A percentile compares a stretch with the other conserved stretches of the same genome.
These are phyloP conservation scores for Syngnathus typhle DNA, from an alignment of 2,113 vertebrate species.

Conservation along the genomic window DNA sequence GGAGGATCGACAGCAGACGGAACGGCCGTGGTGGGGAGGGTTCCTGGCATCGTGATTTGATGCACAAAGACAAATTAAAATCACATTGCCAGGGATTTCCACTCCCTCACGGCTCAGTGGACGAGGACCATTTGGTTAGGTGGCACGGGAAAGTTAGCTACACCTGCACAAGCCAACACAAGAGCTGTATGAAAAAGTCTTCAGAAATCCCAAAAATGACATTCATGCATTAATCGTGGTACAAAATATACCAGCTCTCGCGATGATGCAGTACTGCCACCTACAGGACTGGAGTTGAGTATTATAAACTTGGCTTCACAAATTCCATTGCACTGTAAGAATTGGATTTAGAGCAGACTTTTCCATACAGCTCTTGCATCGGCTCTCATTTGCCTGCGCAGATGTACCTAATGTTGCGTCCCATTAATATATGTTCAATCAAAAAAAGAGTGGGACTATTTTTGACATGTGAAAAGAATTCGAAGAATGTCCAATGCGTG, in stretches of 20 bases:
- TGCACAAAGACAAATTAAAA: conserved; percentile 75
- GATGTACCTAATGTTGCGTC: background rate
- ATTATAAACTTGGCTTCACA: background rate
- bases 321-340: too few relatives aligned
- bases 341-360: background rate
- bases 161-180: background rate
- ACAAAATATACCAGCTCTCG: too few relatives aligned
- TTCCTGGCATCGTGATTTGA: conserved; percentile 83
- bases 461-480: background rate
- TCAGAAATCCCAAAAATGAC: background rate
- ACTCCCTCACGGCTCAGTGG: conserved; percentile 68
- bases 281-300: background rate
- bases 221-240: background rate
- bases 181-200: background rate
- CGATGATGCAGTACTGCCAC: background rate
- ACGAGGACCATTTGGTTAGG: conserved; percentile 22
- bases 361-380: background rate
- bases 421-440: background rate
- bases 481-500: conserved; percentile 15
- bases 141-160: background rate
- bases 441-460: background rate
- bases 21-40: conserved; percentile 71
- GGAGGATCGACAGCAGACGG: conserved; percentile 17
- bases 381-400: background rate
- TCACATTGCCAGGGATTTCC: conserved; percentile 87